Evolutionary conservation across 1,140 invertebrate genomes (phyloP).

Genomic region (Odontomachus brunneus): DNA sequence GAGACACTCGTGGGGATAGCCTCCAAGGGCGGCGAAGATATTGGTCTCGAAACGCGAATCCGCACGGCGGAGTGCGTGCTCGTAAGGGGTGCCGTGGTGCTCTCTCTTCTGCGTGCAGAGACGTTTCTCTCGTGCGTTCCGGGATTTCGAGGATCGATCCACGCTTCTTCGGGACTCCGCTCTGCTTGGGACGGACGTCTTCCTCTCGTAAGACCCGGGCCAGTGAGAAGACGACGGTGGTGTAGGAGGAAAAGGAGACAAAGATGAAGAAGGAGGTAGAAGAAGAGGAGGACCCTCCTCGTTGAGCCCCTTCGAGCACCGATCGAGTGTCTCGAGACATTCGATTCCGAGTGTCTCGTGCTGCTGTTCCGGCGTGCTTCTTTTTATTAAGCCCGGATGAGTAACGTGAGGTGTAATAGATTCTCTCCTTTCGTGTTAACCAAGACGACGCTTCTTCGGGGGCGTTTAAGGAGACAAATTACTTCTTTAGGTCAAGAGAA

Average conservation of each 20-base stretch:
- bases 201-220: constrained; percentile 15
- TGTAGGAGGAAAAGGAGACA: too few relatives aligned
- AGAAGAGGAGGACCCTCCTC: constrained; percentile 26
- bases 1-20: constrained; percentile 28
- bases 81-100: constrained; percentile 66
- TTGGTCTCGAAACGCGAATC: constrained; percentile 57
- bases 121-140: constrained; percentile 63
- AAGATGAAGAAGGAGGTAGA: too few relatives aligned
- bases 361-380: constrained; percentile 4
- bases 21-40: constrained; percentile 40
- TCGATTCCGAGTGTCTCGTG: constrained; percentile 45
- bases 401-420: constrained; percentile 41
- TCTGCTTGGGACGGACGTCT: constrained; percentile 23
- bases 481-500: too few relatives aligned
- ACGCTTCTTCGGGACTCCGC: constrained; percentile 18
- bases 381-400: constrained; percentile 42
- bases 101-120: constrained; percentile 58
- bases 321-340: constrained; percentile 41
- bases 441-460: neutral
- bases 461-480: too few relatives aligned
- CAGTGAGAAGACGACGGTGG: neutral
- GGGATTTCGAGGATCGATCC: constrained; percentile 60
- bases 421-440: neutral
- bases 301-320: constrained; percentile 33
- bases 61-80: constrained; percentile 64